These are phyloP conservation scores for Uloborus plumipes DNA, from an alignment of 2,888 invertebrate genomes.

Conservation along the genomic window DNA sequence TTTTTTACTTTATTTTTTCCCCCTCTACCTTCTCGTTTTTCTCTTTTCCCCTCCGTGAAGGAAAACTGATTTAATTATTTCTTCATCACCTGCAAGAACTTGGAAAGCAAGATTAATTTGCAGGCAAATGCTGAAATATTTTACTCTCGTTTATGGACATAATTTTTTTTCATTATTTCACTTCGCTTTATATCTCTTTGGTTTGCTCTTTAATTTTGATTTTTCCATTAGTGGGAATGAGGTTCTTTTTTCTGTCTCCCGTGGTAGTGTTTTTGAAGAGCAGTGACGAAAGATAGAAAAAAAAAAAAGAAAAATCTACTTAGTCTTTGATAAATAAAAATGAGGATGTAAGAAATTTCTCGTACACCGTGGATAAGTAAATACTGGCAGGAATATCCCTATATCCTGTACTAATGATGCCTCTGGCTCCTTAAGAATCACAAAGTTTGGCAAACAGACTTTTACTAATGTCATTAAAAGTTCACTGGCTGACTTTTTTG, in stretches of 20 bases:
- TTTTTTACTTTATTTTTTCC: constrained; percentile 37
- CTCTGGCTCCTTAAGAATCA: too few relatives aligned
- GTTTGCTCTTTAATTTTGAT: constrained; percentile 9
- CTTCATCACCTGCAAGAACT: constrained; percentile 58
- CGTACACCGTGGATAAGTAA: too few relatives aligned
- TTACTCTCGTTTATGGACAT: constrained; percentile 50
- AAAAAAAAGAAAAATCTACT: too few relatives aligned
- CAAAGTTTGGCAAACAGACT: too few relatives aligned
- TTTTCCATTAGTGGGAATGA: constrained; percentile 13
- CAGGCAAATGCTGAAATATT: constrained; percentile 57
- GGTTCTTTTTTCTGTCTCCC: constrained; percentile 8
- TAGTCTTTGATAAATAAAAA: too few relatives aligned
- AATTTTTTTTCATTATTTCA: neutral
- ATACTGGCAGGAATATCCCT: too few relatives aligned
- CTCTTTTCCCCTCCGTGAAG: constrained; percentile 29
- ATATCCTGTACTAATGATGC: too few relatives aligned
- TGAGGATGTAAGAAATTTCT: too few relatives aligned
- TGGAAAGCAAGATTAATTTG: constrained; percentile 63
- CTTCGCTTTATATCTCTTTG: neutral
- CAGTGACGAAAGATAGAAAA: neutral
- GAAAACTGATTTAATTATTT: constrained; percentile 64
- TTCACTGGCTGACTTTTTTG: too few relatives aligned
- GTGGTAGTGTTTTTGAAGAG: too few relatives aligned
- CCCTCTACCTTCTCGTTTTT: constrained; percentile 24
- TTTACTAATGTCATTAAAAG: too few relatives aligned